Percentiles rank a stretch among this genome's conserved stretches.
phyloP scores from a whole-genome alignment of 2,888 invertebrate genomes.

The Drepana falcataria region DNA sequence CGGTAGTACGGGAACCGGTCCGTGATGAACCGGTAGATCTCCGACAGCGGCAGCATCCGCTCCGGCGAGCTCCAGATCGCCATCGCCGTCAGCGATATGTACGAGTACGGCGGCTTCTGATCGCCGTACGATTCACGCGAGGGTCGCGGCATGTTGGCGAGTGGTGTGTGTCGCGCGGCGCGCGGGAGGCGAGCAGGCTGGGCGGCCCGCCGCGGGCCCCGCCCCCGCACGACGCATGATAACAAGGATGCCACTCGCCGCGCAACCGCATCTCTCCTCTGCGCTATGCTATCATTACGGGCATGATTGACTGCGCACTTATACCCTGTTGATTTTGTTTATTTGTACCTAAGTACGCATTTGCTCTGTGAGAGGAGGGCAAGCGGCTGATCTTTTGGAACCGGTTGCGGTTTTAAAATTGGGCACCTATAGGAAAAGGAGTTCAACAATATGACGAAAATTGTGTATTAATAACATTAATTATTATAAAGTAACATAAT shows the following conservation, averaged over 20 bases:
- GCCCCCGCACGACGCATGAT: conserved; percentile 48
- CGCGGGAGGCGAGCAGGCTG: conserved; percentile 24
- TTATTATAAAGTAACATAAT: too few species aligned
- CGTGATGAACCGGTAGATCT: conserved; percentile 88
- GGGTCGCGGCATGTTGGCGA: conserved; percentile 90
- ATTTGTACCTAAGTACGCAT: conserved; percentile 19
- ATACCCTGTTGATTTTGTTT: conserved; percentile 54
- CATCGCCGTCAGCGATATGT: conserved; percentile 99
- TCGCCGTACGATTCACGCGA: conserved; percentile 98
- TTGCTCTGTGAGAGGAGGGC: conserved; percentile 1
- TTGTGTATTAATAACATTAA: too few species aligned
- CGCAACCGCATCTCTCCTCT: conserved; percentile 59
- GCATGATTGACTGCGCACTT: conserved; percentile 68
- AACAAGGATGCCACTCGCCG: conserved; percentile 69
- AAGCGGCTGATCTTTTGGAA: neutral
- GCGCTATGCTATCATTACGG: conserved; percentile 68
- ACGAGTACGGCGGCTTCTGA: conserved; percentile 99
- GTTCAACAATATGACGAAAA: too few species aligned
- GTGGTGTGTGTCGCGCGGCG: conserved; percentile 19
- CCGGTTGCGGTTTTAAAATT: neutral
- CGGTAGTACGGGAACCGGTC: conserved; percentile 93
- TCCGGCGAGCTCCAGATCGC: conserved; percentile 98
- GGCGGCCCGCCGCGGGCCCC: conserved; percentile 23
- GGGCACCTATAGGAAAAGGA: too few species aligned
- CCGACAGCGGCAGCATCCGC: conserved; percentile 91